Evolutionary conservation across 2,888 invertebrate species (phyloP).

Genomic region (Resseliella maxima): DNA sequence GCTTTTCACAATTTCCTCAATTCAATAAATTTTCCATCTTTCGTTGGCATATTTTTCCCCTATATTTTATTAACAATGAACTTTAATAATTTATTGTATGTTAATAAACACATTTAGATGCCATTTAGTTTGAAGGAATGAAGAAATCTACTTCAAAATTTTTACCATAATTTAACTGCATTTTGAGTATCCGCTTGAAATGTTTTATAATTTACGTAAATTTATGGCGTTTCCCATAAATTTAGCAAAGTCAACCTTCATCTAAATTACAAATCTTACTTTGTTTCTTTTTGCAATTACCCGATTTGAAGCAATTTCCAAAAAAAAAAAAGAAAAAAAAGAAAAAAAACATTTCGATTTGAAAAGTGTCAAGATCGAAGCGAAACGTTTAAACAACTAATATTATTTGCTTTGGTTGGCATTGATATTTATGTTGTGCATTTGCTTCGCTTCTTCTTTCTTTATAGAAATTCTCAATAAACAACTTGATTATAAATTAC

Average conservation of each 20-base stretch:
- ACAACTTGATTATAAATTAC: constrained; percentile 55
- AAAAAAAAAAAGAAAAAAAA: background rate
- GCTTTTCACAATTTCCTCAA: background rate
- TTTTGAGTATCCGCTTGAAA: constrained; percentile 6
- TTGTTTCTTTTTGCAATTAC: constrained; percentile 13
- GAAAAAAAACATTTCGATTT: background rate
- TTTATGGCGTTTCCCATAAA: background rate
- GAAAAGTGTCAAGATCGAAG: constrained; percentile 48
- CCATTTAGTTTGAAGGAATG: constrained; percentile 40
- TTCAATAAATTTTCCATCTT: background rate
- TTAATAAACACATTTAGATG: constrained; percentile 55
- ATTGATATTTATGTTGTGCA: constrained; percentile 11
- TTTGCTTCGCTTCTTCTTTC: background rate
- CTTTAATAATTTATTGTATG: constrained; percentile 55
- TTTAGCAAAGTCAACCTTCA: background rate
- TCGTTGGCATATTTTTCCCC: background rate
- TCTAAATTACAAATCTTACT: constrained; percentile 11
- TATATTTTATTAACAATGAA: constrained; percentile 39
- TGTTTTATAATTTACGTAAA: too few species aligned
- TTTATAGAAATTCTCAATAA: background rate
- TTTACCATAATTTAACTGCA: background rate
- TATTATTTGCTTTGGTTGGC: constrained; percentile 20
- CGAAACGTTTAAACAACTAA: constrained; percentile 33
- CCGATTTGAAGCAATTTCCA: background rate
- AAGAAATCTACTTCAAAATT: constrained; percentile 32